Percentiles rank a stretch among this genome's conserved stretches.
Evolutionary conservation across 1,140 invertebrate genomes (phyloP).

Genomic region (Helicoverpa zea): DNA sequence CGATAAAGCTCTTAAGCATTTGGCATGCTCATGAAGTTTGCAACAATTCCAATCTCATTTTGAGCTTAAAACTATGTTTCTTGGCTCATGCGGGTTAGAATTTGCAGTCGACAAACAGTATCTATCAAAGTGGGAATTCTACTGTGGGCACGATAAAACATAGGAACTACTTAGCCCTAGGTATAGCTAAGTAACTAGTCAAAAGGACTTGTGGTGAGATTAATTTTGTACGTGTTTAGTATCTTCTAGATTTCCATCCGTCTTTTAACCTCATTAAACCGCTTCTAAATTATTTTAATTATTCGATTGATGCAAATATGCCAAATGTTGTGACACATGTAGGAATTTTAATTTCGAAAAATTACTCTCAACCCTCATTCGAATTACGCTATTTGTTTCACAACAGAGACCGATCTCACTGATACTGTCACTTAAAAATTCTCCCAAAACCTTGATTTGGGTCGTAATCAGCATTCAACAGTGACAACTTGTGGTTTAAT

Average conservation of each 20-base stretch:
- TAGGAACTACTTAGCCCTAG: background rate
- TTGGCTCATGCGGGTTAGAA: conserved; percentile 21
- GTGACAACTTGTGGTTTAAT: conserved; percentile 65
- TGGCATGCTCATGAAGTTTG: conserved; percentile 11
- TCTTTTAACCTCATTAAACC: too few species aligned
- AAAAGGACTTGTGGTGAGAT: too few species aligned
- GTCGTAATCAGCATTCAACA: conserved; percentile 60
- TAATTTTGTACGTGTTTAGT: too few species aligned
- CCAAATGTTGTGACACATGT: too few species aligned
- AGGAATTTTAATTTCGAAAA: background rate
- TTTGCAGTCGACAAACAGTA: conserved; percentile 12
- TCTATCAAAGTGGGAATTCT: background rate
- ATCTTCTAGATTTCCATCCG: too few species aligned
- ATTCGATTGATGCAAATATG: too few species aligned
- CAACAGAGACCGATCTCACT: conserved; percentile 22
- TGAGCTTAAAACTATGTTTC: conserved; percentile 21
- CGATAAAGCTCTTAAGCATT: conserved; percentile 9
- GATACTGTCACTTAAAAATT: conserved; percentile 48
- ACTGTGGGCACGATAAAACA: background rate
- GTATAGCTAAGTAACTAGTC: too few species aligned
- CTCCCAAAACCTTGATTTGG: conserved; percentile 46
- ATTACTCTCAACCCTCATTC: background rate
- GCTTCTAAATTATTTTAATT: too few species aligned
- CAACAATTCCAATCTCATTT: conserved; percentile 27
- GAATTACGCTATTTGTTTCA: conserved; percentile 27